A percentile compares a stretch with the other conserved stretches of the same genome.
phyloP scores from a whole-genome alignment of 1,140 invertebrate genomes.

The Helicoverpa zea region DNA sequence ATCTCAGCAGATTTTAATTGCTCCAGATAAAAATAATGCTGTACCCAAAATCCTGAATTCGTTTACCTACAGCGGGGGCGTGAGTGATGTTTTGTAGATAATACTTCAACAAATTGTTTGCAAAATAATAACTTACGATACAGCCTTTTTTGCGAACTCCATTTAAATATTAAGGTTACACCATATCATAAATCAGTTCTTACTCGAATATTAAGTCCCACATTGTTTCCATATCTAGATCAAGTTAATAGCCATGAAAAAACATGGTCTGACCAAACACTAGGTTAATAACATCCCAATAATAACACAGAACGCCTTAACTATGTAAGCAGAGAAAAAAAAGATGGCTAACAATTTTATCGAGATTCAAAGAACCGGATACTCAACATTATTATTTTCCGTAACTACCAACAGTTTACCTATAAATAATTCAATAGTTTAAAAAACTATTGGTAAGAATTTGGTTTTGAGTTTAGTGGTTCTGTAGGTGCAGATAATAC shows the following conservation, averaged over 20 bases:
- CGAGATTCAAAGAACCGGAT: slow-evolving; percentile 52
- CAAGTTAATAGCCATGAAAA: slow-evolving; percentile 11
- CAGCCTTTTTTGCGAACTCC: not conserved
- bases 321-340: slow-evolving; percentile 41
- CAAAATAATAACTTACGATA: not conserved
- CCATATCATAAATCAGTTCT: slow-evolving; percentile 7
- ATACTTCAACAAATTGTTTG: not conserved
- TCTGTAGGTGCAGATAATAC: not conserved
- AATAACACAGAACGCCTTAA: slow-evolving; percentile 45
- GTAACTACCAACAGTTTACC: slow-evolving; percentile 49
- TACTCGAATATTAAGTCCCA: slow-evolving; percentile 30
- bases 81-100: no score
- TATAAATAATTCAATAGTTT: slow-evolving; percentile 57
- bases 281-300: slow-evolving; percentile 38
- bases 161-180: not conserved
- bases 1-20: not conserved
- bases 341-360: slow-evolving; percentile 49
- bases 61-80: no score
- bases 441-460: slow-evolving; percentile 20
- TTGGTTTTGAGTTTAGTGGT: not conserved
- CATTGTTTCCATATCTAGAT: slow-evolving; percentile 42
- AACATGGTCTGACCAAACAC: slow-evolving; percentile 39
- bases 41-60: no score
- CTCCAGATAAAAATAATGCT: no score
- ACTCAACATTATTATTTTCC: slow-evolving; percentile 49